phyloP scores from a whole-genome alignment of 2,113 vertebrate species.

The Chloropsis cyanopogon region DNA sequence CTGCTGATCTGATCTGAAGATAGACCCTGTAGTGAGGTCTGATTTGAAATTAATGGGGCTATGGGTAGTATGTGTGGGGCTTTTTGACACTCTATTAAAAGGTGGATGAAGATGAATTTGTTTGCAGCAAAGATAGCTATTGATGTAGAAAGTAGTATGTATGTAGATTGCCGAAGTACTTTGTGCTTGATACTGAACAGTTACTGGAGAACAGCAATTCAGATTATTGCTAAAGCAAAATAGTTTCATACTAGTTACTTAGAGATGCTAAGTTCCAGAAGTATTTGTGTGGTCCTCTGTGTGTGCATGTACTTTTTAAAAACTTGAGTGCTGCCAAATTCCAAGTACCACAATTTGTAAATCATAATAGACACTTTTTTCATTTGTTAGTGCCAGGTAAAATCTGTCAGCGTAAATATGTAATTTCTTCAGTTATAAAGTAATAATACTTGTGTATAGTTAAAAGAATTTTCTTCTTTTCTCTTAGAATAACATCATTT shows the following conservation, averaged over 20 bases:
- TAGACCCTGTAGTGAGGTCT: neutral
- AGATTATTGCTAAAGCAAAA: neutral
- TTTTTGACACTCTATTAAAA: neutral
- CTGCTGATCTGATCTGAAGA: neutral
- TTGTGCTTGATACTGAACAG: neutral
- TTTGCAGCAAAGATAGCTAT: neutral
- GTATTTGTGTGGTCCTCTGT: neutral
- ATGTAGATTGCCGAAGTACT: neutral
- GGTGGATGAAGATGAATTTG: neutral
- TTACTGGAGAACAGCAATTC: neutral
- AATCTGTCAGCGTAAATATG: neutral
- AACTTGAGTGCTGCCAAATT: neutral
- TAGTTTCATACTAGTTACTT: neutral
- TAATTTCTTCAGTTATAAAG: neutral
- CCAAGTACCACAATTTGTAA: neutral
- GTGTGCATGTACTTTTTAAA: neutral
- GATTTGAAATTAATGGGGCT: neutral
- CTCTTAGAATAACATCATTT: neutral
- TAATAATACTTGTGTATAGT: neutral
- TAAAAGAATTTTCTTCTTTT: neutral
- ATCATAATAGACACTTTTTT: neutral
- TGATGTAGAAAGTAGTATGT: neutral
- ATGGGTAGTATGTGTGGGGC: neutral
- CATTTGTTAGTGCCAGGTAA: neutral
- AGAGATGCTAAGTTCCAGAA: neutral